Conservation (phyloP, 1,140 invertebrate genomes). For the Aphidius ervi region DNA sequence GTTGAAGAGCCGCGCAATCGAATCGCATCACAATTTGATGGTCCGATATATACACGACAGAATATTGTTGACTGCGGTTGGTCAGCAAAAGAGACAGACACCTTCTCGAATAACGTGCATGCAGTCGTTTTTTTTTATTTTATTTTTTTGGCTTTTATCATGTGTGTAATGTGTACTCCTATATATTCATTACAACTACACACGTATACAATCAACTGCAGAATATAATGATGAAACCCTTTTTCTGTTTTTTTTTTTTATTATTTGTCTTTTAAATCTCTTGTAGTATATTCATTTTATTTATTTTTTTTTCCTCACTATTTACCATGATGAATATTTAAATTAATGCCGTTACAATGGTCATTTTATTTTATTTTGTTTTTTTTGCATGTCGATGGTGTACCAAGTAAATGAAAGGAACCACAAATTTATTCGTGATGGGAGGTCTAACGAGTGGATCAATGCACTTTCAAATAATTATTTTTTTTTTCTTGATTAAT, state of each 20-base stretch:
- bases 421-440: conserved; percentile 14
- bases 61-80: conserved; percentile 6
- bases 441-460: conserved; percentile 8
- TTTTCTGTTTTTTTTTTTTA: neutral
- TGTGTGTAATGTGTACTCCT: too few relatives aligned
- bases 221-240: conserved; percentile 8
- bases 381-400: neutral
- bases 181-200: neutral
- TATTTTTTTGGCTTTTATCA: too few relatives aligned
- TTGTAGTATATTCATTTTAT: neutral
- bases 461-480: too few relatives aligned
- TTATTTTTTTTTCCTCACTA: conserved; percentile 4
- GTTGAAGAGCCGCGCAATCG: neutral
- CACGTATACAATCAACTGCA: neutral
- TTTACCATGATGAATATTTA: conserved; percentile 19
- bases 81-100: conserved; percentile 10
- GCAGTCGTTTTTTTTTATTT: neutral
- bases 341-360: conserved; percentile 5
- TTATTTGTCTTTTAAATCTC: neutral
- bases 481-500: neutral
- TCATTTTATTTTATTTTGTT: neutral
- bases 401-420: neutral
- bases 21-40: neutral
- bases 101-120: conserved; percentile 14
- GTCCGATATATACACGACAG: neutral